Evolutionary conservation across 2,888 invertebrate genomes (phyloP).

Genomic region (Perdita meconis): DNA sequence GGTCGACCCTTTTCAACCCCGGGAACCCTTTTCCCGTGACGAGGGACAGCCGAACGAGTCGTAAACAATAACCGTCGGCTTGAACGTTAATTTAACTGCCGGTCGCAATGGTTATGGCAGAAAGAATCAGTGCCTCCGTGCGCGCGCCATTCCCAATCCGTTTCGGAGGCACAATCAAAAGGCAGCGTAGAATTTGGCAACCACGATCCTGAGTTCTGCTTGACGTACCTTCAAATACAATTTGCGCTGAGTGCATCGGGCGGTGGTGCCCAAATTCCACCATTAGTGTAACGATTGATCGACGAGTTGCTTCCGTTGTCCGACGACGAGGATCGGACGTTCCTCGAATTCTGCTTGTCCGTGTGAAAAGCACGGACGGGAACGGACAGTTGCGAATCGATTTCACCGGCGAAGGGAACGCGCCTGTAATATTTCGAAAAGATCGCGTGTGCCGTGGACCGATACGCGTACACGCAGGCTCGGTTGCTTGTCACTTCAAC

Average conservation of each 20-base stretch:
- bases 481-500: not conserved
- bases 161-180: constrained; percentile 51
- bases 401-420: constrained; percentile 42
- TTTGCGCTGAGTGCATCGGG: constrained; percentile 60
- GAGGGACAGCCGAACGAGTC: not conserved
- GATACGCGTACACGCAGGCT: constrained; percentile 11
- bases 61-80: not conserved
- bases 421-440: constrained; percentile 19
- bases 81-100: constrained; percentile 32
- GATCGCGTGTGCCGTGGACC: constrained; percentile 18
- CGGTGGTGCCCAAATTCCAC: constrained; percentile 60
- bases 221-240: constrained; percentile 61
- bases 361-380: constrained; percentile 51
- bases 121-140: constrained; percentile 1
- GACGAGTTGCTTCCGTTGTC: constrained; percentile 57
- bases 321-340: constrained; percentile 51
- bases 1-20: not conserved
- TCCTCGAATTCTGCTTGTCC: constrained; percentile 50
- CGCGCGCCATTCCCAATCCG: constrained; percentile 8
- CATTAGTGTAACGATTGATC: constrained; percentile 63
- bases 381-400: constrained; percentile 57
- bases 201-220: constrained; percentile 40
- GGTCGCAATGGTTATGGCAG: constrained; percentile 3
- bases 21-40: not conserved
- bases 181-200: constrained; percentile 57